These are phyloP conservation scores for Psittacula echo DNA, from an alignment of 2,797 vertebrate genomes.

Conservation along the genomic window DNA sequence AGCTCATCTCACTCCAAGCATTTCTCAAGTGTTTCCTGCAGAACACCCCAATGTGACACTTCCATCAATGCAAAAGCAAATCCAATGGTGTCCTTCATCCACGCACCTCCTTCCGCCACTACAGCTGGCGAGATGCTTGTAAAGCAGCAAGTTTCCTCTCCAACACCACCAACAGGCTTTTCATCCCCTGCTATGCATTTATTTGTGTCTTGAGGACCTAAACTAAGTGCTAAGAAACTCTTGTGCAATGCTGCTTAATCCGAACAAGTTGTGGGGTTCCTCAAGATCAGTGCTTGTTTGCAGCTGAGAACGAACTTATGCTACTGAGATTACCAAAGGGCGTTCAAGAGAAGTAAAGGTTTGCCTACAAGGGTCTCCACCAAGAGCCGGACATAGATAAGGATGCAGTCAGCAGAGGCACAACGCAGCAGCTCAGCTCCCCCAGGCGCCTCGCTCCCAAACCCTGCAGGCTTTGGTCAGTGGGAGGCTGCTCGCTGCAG, in stretches of 20 bases:
- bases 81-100: neutral
- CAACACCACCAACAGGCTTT: neutral
- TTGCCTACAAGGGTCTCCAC: neutral
- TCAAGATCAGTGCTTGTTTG: neutral
- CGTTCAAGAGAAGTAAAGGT: neutral
- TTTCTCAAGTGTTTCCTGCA: neutral
- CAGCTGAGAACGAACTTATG: neutral
- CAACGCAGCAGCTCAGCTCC: neutral
- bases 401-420: neutral
- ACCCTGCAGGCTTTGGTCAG: rapidly evolving
- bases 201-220: neutral
- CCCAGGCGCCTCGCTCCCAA: rapidly evolving
- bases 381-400: neutral
- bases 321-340: neutral
- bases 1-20: neutral
- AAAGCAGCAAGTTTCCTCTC: neutral
- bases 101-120: neutral
- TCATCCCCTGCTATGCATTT: neutral
- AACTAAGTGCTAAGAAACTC: neutral
- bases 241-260: neutral
- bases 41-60: neutral
- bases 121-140: rapidly evolving
- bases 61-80: neutral
- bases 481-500: neutral
- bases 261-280: neutral